Percentiles rank a stretch among this genome's conserved stretches.
These are phyloP conservation scores for Remorina albescens DNA, from an alignment of 2,797 vertebrate species.

Conservation along the genomic window DNA sequence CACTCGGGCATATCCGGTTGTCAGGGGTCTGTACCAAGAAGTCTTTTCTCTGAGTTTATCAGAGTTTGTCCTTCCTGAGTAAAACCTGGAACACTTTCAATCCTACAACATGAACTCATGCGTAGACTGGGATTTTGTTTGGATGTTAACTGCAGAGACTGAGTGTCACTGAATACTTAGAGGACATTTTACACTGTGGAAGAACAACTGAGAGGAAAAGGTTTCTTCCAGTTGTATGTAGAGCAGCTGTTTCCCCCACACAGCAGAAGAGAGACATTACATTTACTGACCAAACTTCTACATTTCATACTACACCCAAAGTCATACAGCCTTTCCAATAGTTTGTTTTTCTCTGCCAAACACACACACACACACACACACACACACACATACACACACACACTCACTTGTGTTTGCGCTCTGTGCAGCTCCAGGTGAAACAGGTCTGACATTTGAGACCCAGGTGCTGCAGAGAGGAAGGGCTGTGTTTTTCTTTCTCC, in stretches of 20 bases:
- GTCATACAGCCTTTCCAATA: not conserved
- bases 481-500: conserved; percentile 31
- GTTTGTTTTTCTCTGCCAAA: not conserved
- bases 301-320: not conserved
- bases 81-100: conserved; percentile 3
- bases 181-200: not conserved
- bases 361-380: conserved; percentile 10
- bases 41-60: conserved; percentile 23
- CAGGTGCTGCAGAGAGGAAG: conserved; percentile 60
- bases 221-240: not conserved
- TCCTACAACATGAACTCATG: conserved; percentile 1
- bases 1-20: conserved; percentile 1
- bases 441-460: conserved; percentile 67
- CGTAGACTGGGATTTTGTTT: not conserved
- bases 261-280: not conserved
- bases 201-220: not conserved
- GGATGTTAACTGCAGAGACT: not conserved
- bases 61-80: conserved; percentile 15
- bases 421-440: conserved; percentile 61
- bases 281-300: not conserved
- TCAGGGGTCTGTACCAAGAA: conserved; percentile 21
- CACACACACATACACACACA: conserved; percentile 6
- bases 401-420: conserved; percentile 59
- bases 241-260: not conserved
- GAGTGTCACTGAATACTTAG: not conserved